Base-by-base conservation (phyloP, 2,888 invertebrate species). In the Rhorus exstirpatorius region DNA sequence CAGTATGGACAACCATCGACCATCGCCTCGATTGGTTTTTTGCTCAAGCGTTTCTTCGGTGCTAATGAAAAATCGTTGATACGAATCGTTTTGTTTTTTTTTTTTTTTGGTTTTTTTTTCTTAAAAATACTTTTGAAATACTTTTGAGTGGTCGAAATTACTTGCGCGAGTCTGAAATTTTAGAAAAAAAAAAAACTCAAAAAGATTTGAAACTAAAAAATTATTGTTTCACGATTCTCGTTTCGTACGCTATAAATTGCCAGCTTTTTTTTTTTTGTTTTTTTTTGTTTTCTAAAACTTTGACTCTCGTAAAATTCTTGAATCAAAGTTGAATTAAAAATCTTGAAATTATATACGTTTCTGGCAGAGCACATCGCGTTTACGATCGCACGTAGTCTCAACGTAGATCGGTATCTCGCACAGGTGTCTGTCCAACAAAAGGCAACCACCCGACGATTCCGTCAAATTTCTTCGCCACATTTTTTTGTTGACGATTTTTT, bases 361-460 rank as follows among this genome's bases (percentile, higher is more conserved):
- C 72, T 88, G 86, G 17, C 88, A 89, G 8, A 87, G 61, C 53
- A 89, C 83, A 67, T 86, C 79, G 4, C 86, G 85, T 31, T 80
- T 79, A 6, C 85, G 81, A 61, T 87, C 84, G 68, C 88, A 89
- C 6, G 65, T 78, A 0, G 83, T 60, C 12, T 81, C 83, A 3
- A 88, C 63, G 81, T 86, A 86, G 38, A 81, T 68, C 38, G 87
- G 86, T 12, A 63, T 24, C 58, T 86, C 58, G 21, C 84, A 84
- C 7, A 85, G 35, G 35, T 88, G 89, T 14, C 86, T 79, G 21
- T 89, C 88, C n/a, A 89, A 55, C 53, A 88, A 17, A 2, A 88
- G 68, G 74, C 88, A 88, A n/a, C 80, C 79, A 1, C 79, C 78
- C 0, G 12, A 19, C n/a, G 67, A 70, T 44, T 80, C 67, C 41